Base-by-base conservation (phyloP, 1,140 invertebrate genomes). In the Aleiodes sp. region DNA sequence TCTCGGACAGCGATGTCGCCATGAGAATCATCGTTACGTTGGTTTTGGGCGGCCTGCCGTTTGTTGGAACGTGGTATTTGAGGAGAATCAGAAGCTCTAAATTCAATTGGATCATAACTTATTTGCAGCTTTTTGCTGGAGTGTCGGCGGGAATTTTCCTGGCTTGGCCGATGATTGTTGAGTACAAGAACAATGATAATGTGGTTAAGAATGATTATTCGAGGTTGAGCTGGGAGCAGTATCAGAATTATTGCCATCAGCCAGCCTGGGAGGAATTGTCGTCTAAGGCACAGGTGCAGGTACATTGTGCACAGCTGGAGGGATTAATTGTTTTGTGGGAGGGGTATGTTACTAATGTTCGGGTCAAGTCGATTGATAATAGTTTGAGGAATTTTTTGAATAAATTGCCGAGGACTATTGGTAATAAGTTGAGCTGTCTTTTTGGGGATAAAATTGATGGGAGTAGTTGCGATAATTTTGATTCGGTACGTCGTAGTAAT, bases 321-420 rank as follows among this genome's bases (percentile, higher is more conserved):
- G 89, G 91, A 9, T 81, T 90, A 26, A 80, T 86, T 1, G 85
- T 94, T 3, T 87, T 89, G 35, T 94, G 93, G 93, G 89, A 93
- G 71, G 93, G 93, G 31, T 92, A 90, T 73, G 87, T 94, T 0
- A 88, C 88, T 2, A 90, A 91, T 59, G 88, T 93, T 0, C 88
- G 88, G 70, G 79, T 94, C 4, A 88, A 84, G 43, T 88, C 85
- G 9, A 86, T 92, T 1, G 82, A 81, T 35, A 35, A 35, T 75
- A 87, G 84, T 62, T 87, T 91, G 57, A 89, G 86, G 19, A 81
- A 86, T 41, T 72, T 91, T 10, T 80, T 90, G 1, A 77, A 88
- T 16, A 90, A 88, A 78, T 77, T 93, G 19, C 92, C 92, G 0
- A 73, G 81, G 1, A 83, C 88, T 76, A 14, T 62, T 93, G 10